Base-by-base conservation (phyloP, 1,140 invertebrate genomes). In the Drosophila murphyi region DNA sequence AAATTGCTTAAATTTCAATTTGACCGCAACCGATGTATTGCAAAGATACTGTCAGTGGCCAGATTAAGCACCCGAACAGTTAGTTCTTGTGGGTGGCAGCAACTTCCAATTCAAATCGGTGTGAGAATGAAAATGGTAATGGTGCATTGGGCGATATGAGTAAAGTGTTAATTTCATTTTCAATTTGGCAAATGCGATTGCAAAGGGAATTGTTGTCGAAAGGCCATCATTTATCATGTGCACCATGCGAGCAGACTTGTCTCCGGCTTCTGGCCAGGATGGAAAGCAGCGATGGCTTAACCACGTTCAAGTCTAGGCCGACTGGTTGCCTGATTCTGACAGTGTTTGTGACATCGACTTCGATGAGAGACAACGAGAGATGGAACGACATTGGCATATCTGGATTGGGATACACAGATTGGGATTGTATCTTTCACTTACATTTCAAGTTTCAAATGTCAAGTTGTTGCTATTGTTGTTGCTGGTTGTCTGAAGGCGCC, bases 351-450 rank as follows among this genome's bases (percentile, higher is more conserved):
- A 29, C 57, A 65, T 60, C 70, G 63, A 69, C 60, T 69, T 65
- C 69, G 72, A 74, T 78, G 82, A 69, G n/a, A n/a, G 10, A n/a
- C 8, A n/a, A 43, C 10, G 10, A n/a, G 39, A n/a, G 39, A 43
- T n/a, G n/a, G 72, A 79, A 74, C 75, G 74, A 76, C 72, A 75
- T 70, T 72, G 65, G 72, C 72, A 63, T 85, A 80, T 82, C 72
- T 87, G 20, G 20, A 20, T 20, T 20, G 20, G 75, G 85, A 74
- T 85, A 85, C 81, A 89, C 81, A 90, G 80, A 89, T 89, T 89
- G 85, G 81, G 86, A 89, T 85, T 89, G 81, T 89, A 89, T 89
- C 86, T 85, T 89, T 81, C 85, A 89, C 78, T 89, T 89, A 87
- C 86, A 89, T 89, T 89, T 89, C 85, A 89, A 76, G 80, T 82